phyloP scores from a whole-genome alignment of 2,888 invertebrate species.

The Rhorus exstirpatorius region DNA sequence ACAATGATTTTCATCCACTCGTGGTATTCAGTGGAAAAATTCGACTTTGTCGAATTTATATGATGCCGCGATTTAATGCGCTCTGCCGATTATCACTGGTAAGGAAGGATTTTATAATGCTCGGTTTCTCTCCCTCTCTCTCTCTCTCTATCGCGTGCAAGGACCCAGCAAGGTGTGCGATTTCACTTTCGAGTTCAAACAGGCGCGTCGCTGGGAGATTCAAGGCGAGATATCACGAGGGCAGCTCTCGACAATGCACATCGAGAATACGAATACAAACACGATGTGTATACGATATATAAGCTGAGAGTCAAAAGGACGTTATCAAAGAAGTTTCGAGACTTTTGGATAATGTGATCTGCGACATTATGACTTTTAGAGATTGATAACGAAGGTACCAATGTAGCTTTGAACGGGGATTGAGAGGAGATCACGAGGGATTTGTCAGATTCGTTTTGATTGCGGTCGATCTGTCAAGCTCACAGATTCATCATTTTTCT shows the following conservation, averaged over 20 bases:
- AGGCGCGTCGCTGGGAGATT: conserved; percentile 73
- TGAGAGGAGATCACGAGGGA: conserved; percentile 15
- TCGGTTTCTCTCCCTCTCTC: conserved; percentile 40
- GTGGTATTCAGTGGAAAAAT: too few relatives aligned
- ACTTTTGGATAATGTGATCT: background rate
- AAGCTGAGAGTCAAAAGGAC: conserved; percentile 8
- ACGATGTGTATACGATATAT: conserved; percentile 1
- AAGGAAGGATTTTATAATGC: conserved; percentile 32
- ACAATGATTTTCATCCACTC: too few relatives aligned
- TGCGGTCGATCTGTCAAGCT: conserved; percentile 42
- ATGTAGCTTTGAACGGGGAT: conserved; percentile 5
- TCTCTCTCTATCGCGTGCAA: conserved; percentile 38
- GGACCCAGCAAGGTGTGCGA: conserved; percentile 64
- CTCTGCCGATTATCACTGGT: conserved; percentile 45
- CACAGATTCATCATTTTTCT: background rate
- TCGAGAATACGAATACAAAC: conserved; percentile 37
- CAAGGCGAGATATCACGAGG: conserved; percentile 55
- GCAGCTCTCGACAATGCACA: background rate
- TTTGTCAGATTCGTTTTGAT: conserved; percentile 57
- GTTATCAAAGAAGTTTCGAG: conserved; percentile 6
- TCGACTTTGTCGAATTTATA: background rate
- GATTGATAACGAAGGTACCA: too few relatives aligned
- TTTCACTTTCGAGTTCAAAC: conserved; percentile 80
- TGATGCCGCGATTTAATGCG: conserved; percentile 48
- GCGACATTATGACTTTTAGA: background rate